Evolutionary conservation across 2,113 vertebrate genomes (phyloP).

Genomic region (Mola mola): DNA sequence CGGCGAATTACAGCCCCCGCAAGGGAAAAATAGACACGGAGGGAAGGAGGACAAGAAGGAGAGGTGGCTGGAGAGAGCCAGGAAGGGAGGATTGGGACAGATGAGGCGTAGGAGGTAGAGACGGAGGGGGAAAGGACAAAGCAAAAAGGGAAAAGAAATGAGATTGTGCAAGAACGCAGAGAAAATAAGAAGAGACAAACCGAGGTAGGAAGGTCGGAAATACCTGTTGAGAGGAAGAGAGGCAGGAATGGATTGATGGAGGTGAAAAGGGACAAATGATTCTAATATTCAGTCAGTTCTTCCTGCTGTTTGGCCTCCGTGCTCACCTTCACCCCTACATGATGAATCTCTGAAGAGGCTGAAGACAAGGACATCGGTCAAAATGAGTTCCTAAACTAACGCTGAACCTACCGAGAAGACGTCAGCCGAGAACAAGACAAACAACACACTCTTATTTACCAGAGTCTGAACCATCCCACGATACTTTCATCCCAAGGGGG

Average conservation of each 20-base stretch:
- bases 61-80: not conserved
- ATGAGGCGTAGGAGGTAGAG: too few relatives aligned
- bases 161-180: too few relatives aligned
- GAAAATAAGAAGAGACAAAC: too few relatives aligned
- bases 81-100: not conserved
- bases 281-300: conserved; percentile 8
- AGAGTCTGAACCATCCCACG: too few relatives aligned
- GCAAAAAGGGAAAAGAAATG: not conserved
- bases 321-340: conserved; percentile 5
- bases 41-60: not conserved
- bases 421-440: not conserved
- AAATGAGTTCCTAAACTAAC: not conserved
- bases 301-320: too few relatives aligned
- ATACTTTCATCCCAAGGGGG: too few relatives aligned
- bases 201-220: not conserved
- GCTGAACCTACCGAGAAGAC: not conserved
- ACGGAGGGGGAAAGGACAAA: not conserved
- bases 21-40: conserved; percentile 22
- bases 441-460: too few relatives aligned
- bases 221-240: not conserved
- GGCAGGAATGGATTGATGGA: not conserved
- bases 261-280: conserved; percentile 34
- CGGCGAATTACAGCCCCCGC: conserved; percentile 45
- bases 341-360: not conserved
- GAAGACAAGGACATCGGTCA: conserved; percentile 5